These are phyloP conservation scores for Beroe ovata DNA, from an alignment of 37 sponge, comb jelly and placozoan species.

Conservation along the genomic window DNA sequence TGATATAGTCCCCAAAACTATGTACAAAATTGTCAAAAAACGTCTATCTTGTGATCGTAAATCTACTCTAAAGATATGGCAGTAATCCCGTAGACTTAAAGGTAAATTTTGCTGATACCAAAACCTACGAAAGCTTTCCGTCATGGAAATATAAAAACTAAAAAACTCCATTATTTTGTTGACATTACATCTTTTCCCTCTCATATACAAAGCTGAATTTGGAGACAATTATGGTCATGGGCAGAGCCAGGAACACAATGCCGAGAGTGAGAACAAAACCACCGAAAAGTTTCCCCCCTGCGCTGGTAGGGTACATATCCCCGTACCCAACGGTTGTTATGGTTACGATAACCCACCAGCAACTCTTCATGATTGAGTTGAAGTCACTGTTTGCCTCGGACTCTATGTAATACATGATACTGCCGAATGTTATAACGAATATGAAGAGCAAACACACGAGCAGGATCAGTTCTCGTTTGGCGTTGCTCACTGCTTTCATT, in stretches of 20 bases:
- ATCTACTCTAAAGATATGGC: no score
- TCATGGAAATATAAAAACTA: neutral
- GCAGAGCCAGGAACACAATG: constrained; percentile 59
- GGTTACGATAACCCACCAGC: constrained; percentile 65
- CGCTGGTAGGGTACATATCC: constrained; percentile 41
- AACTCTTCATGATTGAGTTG: constrained; percentile 49
- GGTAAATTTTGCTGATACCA: no score
- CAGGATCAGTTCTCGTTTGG: constrained; percentile 58
- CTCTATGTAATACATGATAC: constrained; percentile 64
- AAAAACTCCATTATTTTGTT: neutral
- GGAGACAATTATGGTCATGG: constrained; percentile 65
- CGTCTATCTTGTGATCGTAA: no score
- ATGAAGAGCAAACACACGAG: constrained; percentile 52
- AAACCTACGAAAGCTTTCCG: no score
- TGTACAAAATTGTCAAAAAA: no score
- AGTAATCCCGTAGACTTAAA: no score
- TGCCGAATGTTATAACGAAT: constrained; percentile 59
- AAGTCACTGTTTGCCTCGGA: constrained; percentile 2
- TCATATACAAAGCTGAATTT: constrained; percentile 63
- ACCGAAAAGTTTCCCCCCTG: constrained; percentile 54
- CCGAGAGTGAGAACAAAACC: constrained; percentile 61
- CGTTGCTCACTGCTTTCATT: constrained; percentile 64
- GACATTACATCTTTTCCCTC: constrained; percentile 48
- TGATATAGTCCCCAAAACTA: no score
- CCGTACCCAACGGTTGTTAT: constrained; percentile 60